Percentiles rank a stretch among this genome's conserved stretches.
These are phyloP conservation scores for Nephila pilipes DNA, from an alignment of 1,140 invertebrate species.

Conservation along the genomic window DNA sequence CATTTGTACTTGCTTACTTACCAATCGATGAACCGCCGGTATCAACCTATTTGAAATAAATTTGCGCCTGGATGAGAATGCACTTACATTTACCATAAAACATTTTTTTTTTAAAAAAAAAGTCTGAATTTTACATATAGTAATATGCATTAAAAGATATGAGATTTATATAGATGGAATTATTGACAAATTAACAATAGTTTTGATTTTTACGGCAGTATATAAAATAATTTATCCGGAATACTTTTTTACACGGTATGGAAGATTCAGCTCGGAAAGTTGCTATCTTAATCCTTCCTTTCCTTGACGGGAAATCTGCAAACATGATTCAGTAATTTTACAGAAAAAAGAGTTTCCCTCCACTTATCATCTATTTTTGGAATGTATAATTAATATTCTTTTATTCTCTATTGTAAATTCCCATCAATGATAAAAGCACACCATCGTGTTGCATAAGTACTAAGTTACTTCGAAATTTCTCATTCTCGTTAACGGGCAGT, in stretches of 20 bases:
- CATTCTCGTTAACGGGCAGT: not conserved
- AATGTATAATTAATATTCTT: not conserved
- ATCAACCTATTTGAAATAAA: no score
- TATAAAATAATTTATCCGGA: not conserved
- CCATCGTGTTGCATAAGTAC: not conserved
- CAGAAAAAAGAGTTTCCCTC: not conserved
- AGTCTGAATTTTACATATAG: no score
- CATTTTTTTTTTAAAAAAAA: no score
- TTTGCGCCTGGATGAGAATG: no score
- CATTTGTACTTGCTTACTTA: no score
- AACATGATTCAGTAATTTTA: not conserved
- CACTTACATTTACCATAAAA: no score
- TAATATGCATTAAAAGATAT: no score
- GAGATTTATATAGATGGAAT: no score
- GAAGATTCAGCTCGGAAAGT: slow-evolving; percentile 1
- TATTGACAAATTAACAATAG: not conserved
- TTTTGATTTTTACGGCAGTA: not conserved
- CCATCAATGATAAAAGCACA: not conserved
- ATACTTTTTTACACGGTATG: not conserved
- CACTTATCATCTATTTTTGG: not conserved
- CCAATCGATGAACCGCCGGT: no score
- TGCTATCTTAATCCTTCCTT: not conserved
- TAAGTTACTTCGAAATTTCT: not conserved
- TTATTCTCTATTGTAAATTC: not conserved
- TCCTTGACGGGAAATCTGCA: not conserved